A percentile compares a stretch with the other conserved stretches of the same genome.
phyloP scores from a whole-genome alignment of 1,140 invertebrate genomes.

The Meloidogyne hapla region DNA sequence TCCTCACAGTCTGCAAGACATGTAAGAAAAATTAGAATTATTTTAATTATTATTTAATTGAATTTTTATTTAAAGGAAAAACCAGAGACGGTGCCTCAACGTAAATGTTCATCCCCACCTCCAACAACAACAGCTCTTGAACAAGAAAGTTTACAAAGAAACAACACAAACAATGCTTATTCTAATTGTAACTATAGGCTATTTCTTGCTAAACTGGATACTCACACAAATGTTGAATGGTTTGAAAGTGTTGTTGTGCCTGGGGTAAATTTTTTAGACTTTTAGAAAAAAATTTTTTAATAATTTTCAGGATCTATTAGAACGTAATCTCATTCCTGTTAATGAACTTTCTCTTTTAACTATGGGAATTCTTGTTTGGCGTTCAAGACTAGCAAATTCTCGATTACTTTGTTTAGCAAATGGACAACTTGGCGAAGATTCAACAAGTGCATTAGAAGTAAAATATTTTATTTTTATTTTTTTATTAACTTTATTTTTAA shows the following conservation, averaged over 20 bases:
- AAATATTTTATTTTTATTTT: slow-evolving; percentile 1
- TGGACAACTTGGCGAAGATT: slow-evolving; percentile 36
- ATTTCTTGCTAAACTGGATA: slow-evolving; percentile 54
- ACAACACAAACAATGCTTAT: not conserved
- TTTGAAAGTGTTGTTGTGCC: slow-evolving; percentile 49
- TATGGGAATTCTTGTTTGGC: slow-evolving; percentile 54
- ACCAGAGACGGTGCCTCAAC: not conserved
- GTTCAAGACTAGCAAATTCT: slow-evolving; percentile 41
- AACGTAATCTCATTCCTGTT: slow-evolving; percentile 44
- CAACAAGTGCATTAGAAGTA: slow-evolving; percentile 39
- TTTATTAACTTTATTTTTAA: not conserved
- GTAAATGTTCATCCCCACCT: not conserved
- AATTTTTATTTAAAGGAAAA: not conserved
- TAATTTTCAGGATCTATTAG: slow-evolving; percentile 29
- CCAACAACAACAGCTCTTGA: slow-evolving; percentile 1
- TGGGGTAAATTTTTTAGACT: slow-evolving; percentile 24
- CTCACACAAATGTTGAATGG: slow-evolving; percentile 53
- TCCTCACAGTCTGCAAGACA: not conserved
- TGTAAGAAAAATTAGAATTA: not conserved
- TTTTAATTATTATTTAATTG: too few species aligned
- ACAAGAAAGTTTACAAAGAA: not conserved
- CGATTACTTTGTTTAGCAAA: slow-evolving; percentile 52
- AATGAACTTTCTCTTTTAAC: slow-evolving; percentile 55
- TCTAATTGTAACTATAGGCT: slow-evolving; percentile 35
- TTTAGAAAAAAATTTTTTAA: slow-evolving; percentile 1